Evolutionary conservation across 2,888 invertebrate genomes (phyloP), one percentile per base, ranked within the genome.

Genomic region (Hypomecis atomaria): DNA sequence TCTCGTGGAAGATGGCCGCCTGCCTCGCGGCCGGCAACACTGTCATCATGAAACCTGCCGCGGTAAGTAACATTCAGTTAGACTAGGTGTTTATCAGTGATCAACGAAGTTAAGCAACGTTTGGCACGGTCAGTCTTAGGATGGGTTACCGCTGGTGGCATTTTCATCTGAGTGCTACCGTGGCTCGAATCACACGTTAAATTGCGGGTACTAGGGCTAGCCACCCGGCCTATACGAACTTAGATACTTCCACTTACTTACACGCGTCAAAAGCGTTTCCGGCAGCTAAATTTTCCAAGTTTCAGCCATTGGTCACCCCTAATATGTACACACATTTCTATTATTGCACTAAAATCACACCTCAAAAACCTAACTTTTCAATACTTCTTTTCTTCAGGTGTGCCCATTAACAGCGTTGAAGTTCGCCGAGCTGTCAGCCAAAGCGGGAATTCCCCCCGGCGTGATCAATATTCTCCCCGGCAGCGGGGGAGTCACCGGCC

Each of bases 1-100:
- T 99, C 9, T 97, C 98, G 0, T 99, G 99, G 99, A 99, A 99
- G 88, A 98, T 99, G 98, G 98, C 99, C 0, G 98, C 99, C 4
- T 99, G 99, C 81, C 93, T 99, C 52, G 98, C 99, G 0, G 98
- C 99, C 7, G 99, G 99, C 42, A 99, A 99, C 83, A 98, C 99
- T 0, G 98, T 99, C 0, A 96, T 99, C 0, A 97, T 99, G 86
- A 99, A 99, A 87, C 99, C 99, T 0, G 99, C 99, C 0, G 96
- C 96, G 79, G 96, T 96, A 69, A 86, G 87, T 80, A 33, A 23
- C n/a, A 45, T 13, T 8, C 43, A 23, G 36, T 0, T 62, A 4
- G 56, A 40, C 23, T 37, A 37, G 38, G 9, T 38, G 6, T 38
- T 38, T 38, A 38, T 38, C 9, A 40, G 9, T 40, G 0, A 23